Evolutionary conservation across 2,113 vertebrate genomes (phyloP).

Genomic region (Leptocoma aspasia): DNA sequence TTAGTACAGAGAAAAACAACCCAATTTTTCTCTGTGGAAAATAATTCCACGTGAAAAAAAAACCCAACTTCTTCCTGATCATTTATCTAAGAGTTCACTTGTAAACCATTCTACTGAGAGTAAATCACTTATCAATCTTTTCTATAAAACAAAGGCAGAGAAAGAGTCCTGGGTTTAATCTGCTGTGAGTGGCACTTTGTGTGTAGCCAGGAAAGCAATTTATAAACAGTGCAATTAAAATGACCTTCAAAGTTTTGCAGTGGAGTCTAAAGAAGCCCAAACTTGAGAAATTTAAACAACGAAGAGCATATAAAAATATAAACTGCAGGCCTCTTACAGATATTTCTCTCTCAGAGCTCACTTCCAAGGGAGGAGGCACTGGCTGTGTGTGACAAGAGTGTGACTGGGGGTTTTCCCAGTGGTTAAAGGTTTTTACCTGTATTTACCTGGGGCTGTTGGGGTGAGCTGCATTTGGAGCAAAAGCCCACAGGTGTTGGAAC

Average conservation of each 20-base stretch:
- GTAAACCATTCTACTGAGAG: background rate
- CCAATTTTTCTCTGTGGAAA: background rate
- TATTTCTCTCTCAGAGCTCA: background rate
- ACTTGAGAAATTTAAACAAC: background rate
- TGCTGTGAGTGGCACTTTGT: background rate
- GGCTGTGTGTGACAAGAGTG: background rate
- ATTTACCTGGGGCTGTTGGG: background rate
- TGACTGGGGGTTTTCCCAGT: background rate
- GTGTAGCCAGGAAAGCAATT: slow-evolving; percentile 19
- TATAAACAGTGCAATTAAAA: background rate
- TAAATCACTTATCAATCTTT: background rate
- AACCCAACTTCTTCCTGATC: background rate
- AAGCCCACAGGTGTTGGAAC: too few relatives aligned
- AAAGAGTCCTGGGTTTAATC: background rate
- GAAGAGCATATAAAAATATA: background rate
- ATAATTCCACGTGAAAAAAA: background rate
- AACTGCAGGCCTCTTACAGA: fast-evolving
- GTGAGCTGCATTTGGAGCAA: background rate
- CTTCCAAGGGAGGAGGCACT: background rate
- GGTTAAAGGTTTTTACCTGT: background rate
- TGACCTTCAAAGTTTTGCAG: background rate
- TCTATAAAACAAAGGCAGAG: background rate
- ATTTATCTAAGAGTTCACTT: background rate
- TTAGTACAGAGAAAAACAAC: background rate
- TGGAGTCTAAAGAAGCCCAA: background rate